Percentiles rank a stretch among this genome's conserved stretches.
phyloP scores from a whole-genome alignment of 1,140 invertebrate species.

The Choristoneura fumiferana region DNA sequence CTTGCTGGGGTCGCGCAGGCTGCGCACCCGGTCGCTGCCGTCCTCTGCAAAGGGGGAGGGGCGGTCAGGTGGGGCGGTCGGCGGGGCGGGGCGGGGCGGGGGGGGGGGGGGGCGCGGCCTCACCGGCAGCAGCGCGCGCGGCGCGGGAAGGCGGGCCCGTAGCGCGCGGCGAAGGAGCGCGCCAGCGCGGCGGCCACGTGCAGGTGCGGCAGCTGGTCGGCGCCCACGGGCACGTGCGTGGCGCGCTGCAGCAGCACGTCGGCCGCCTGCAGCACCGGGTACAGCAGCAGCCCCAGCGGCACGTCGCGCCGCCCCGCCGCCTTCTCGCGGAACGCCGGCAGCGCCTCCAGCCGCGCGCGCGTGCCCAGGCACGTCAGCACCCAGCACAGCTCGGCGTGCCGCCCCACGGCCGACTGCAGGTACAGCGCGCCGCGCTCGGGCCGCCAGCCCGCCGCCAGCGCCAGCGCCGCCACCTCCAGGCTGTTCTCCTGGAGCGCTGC shows the following conservation, averaged over 20 bases:
- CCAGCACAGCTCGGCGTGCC: conserved; percentile 95
- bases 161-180: conserved; percentile 89
- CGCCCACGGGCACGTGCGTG: conserved; percentile 96
- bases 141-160: conserved; percentile 87
- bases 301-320: conserved; percentile 86
- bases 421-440: conserved; percentile 91
- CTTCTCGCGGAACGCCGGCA: conserved; percentile 97
- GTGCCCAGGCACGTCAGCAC: conserved; percentile 91
- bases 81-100: too few relatives aligned
- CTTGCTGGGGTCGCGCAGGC: conserved; percentile 89
- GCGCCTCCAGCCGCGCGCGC: conserved; percentile 88
- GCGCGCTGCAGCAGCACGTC: conserved; percentile 97
- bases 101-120: too few relatives aligned
- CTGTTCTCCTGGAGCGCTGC: conserved; percentile 84
- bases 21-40: conserved; percentile 84
- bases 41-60: too few relatives aligned
- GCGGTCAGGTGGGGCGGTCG: too few relatives aligned
- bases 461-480: conserved; percentile 87
- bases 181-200: conserved; percentile 92
- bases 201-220: conserved; percentile 96
- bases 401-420: conserved; percentile 91
- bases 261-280: conserved; percentile 96
- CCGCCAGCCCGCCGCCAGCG: conserved; percentile 96
- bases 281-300: conserved; percentile 92
- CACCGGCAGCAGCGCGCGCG: conserved; percentile 82